phyloP scores from a whole-genome alignment of 2,113 vertebrate species.

The Neodon shergylaensis region DNA sequence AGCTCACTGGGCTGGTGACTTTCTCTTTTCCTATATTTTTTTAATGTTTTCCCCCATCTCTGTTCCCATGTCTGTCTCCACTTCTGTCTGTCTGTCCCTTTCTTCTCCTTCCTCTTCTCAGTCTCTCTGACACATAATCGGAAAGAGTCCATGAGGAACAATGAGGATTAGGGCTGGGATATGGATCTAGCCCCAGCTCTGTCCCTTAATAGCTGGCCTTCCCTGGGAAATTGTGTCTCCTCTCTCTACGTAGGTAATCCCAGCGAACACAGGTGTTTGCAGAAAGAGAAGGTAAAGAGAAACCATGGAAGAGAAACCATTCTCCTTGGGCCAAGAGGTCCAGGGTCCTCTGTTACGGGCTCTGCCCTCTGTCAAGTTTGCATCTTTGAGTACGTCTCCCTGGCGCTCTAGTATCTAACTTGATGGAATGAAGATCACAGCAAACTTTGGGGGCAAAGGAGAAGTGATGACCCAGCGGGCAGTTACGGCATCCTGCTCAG shows the following conservation, averaged over 20 bases:
- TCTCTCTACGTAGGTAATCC: background rate
- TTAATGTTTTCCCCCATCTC: background rate
- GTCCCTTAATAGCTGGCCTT: background rate
- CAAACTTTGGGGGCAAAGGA: background rate
- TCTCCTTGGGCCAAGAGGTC: background rate
- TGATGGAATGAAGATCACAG: background rate
- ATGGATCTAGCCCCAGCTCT: background rate
- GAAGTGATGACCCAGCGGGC: no score
- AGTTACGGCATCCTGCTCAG: background rate
- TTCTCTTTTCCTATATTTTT: background rate
- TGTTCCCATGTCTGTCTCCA: background rate
- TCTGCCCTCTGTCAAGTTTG: background rate
- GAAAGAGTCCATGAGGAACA: background rate
- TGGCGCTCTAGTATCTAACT: background rate
- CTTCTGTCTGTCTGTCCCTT: background rate
- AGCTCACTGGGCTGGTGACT: background rate
- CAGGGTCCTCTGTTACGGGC: background rate
- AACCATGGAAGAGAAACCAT: background rate
- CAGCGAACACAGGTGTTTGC: background rate
- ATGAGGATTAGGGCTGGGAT: background rate
- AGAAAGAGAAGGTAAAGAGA: background rate
- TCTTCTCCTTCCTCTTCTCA: background rate
- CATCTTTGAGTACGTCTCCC: background rate
- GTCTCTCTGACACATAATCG: background rate
- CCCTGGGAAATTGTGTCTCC: background rate